phyloP scores from a whole-genome alignment of 2,797 vertebrate genomes.

The Monodelphis domestica region DNA sequence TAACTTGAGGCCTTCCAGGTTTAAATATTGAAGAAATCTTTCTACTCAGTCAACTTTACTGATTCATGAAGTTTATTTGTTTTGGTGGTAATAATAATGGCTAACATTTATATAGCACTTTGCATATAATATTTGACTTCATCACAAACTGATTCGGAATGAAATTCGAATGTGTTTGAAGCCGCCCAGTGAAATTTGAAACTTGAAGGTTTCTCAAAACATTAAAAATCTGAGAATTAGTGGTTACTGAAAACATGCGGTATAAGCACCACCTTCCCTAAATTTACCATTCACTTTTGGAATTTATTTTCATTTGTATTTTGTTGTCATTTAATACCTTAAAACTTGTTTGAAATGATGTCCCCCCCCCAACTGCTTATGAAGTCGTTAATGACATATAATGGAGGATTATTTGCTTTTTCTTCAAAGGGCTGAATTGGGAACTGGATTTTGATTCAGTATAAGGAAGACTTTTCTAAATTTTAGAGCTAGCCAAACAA shows the following conservation, averaged over 20 bases:
- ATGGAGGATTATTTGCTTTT: not conserved
- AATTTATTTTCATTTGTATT: not conserved
- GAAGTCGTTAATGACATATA: not conserved
- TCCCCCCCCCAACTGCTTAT: not conserved
- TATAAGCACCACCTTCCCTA: not conserved
- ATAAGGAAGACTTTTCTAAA: not conserved
- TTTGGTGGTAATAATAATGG: not conserved
- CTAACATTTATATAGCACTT: not conserved
- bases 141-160: not conserved
- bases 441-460: not conserved
- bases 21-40: conserved; percentile 1
- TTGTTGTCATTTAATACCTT: not conserved
- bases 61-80: not conserved
- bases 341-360: not conserved
- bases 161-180: not conserved
- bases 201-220: not conserved
- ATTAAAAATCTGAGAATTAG: not conserved
- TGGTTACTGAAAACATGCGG: not conserved
- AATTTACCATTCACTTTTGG: not conserved
- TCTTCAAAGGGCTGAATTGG: not conserved
- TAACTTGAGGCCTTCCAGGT: not conserved
- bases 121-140: not conserved
- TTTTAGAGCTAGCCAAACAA: not conserved
- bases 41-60: not conserved
- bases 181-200: not conserved